Conservation (phyloP, 2,888 invertebrate genomes). For the Eristalinus aeneus region DNA sequence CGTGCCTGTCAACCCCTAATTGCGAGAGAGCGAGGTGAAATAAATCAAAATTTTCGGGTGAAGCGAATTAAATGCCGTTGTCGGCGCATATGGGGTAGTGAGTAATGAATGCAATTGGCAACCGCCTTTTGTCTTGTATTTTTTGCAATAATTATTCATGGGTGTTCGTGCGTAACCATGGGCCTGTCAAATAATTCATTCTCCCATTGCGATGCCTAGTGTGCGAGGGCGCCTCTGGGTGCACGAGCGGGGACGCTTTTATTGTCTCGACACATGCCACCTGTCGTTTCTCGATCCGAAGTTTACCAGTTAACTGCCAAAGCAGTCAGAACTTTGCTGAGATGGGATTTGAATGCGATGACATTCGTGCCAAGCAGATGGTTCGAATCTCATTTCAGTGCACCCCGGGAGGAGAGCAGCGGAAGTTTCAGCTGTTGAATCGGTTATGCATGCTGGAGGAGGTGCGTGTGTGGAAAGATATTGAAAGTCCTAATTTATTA, state of each 20-base stretch:
- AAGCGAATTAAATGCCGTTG: conserved; percentile 62
- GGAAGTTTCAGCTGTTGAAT: background rate
- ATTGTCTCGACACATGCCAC: background rate
- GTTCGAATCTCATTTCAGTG: background rate
- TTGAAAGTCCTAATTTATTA: no score
- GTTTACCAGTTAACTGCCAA: background rate
- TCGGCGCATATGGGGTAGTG: conserved; percentile 24
- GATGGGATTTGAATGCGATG: background rate
- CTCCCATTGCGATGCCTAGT: conserved; percentile 3
- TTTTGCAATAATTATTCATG: conserved; percentile 47
- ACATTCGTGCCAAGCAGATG: background rate
- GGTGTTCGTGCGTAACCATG: conserved; percentile 37
- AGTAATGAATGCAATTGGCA: conserved; percentile 24
- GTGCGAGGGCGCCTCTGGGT: background rate
- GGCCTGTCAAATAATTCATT: conserved; percentile 22
- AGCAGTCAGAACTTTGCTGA: background rate
- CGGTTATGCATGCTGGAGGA: background rate
- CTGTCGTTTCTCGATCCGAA: background rate
- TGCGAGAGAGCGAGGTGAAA: conserved; percentile 44
- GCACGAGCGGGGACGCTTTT: background rate
- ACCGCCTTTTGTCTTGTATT: conserved; percentile 14
- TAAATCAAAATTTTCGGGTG: conserved; percentile 65
- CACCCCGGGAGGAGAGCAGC: background rate
- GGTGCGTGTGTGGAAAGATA: no score
- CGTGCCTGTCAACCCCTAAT: conserved; percentile 42